Evolutionary conservation across 2,797 vertebrate genomes (phyloP).

Genomic region (Aselliscus stoliczkanus): DNA sequence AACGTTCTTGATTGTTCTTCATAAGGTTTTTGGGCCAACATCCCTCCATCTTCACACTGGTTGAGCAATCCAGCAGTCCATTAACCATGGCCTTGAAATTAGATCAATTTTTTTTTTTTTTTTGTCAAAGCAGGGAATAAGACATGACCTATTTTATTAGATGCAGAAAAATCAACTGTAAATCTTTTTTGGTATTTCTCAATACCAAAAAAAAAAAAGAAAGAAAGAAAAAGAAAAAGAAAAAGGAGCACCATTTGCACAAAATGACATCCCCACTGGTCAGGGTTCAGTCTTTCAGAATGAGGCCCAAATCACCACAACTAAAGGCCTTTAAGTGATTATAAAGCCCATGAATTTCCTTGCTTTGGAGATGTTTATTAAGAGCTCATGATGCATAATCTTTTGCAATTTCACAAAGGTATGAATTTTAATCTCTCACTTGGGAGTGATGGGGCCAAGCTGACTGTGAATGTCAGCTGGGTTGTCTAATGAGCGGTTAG

Average conservation of each 20-base stretch:
- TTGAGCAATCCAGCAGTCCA: neutral
- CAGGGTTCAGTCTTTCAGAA: neutral
- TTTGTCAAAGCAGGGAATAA: neutral
- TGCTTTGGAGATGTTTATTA: neutral
- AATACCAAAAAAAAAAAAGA: neutral
- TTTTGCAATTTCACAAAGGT: neutral
- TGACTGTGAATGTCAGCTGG: neutral
- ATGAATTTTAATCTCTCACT: neutral
- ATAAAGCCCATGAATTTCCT: neutral
- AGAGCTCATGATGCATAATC: neutral
- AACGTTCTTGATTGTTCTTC: neutral
- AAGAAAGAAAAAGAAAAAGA: no score
- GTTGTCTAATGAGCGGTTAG: neutral
- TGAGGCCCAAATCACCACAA: neutral
- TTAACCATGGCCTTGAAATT: neutral
- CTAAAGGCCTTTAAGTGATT: neutral
- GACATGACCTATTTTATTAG: neutral
- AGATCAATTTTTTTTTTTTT: neutral
- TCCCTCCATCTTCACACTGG: neutral
- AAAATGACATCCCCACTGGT: neutral
- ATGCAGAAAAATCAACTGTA: neutral
- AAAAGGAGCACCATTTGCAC: neutral
- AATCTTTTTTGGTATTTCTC: neutral
- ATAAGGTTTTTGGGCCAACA: neutral
- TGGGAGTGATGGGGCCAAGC: neutral